Base-by-base conservation (phyloP, 2,888 invertebrate species). In the Litoditis marina region DNA sequence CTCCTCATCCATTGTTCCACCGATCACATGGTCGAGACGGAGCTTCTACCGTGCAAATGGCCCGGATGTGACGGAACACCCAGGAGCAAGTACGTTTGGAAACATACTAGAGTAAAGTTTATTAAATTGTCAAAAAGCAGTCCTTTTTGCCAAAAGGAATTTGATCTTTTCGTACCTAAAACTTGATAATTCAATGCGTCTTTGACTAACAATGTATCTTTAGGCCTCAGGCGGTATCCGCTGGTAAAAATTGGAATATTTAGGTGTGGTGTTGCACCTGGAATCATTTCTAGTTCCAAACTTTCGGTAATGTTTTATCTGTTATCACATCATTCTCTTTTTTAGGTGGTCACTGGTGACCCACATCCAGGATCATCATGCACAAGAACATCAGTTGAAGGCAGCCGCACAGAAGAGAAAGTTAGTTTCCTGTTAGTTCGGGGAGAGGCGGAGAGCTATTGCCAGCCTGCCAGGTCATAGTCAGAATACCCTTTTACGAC, bases 291-390 rank as follows among this genome's bases (percentile, higher is more conserved):
- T n/a, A n/a, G n/a, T n/a, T n/a, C n/a, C n/a, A n/a, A n/a, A n/a
- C n/a, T 36, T 55, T 36, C n/a, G 27, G 6, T 11, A 22, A 28
- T 36, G 22, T 32, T 3, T 27, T 34, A 34, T 56, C 19, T 3
- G 32, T 30, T 52, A 2, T 22, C 39, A 19, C 22, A 16, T 22
- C 4, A 6, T 6, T 5, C 13, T 42, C 2, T 8, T 7, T 56
- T 66, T 67, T 32, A 70, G 73, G 47, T 94, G 94, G 86, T 96
- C 96, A 0, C 86, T 96, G 39, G 92, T 95, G 88, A 95, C 96
- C 64, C 98, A 98, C 85, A 87, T 96, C 66, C 69, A 91, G 78
- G 96, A 96, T 85, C 90, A 92, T 69, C 96, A 96, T 84, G 92
- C 94, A 83, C 91, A 90, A 73, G 87, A 89, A 32, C 89, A 90